Conservation (phyloP, 2,797 vertebrate genomes). For the Thunnus albacares region DNA sequence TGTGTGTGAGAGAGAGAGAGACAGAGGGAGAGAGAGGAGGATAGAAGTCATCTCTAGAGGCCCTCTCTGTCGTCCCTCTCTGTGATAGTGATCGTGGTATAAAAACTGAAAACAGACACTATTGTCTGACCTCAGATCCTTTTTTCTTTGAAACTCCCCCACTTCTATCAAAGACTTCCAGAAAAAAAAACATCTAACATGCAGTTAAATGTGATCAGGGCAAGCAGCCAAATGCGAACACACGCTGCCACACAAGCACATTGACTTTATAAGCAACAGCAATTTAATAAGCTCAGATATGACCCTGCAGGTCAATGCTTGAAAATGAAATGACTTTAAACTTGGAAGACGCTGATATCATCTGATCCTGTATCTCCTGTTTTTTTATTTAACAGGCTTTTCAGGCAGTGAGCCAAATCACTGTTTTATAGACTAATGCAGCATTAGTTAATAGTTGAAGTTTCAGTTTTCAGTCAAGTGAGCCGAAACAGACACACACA, state of each 20-base stretch:
- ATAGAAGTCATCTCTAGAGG: slow-evolving; percentile 42
- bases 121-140: slow-evolving; percentile 43
- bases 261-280: slow-evolving; percentile 2
- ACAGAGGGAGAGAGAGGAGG: not conserved
- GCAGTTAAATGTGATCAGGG: slow-evolving; percentile 41
- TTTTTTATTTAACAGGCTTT: slow-evolving; percentile 33
- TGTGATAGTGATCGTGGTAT: slow-evolving; percentile 42
- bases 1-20: not conserved
- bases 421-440: slow-evolving; percentile 42
- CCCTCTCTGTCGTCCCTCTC: slow-evolving; percentile 15
- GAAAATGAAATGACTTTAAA: slow-evolving; percentile 43
- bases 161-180: slow-evolving; percentile 41
- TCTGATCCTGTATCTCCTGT: slow-evolving; percentile 21
- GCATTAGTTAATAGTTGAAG: slow-evolving; percentile 35
- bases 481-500: slow-evolving; percentile 19
- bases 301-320: slow-evolving; percentile 40
- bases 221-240: slow-evolving; percentile 35
- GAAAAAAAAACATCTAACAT: slow-evolving; percentile 23
- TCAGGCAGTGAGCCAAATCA: slow-evolving; percentile 44
- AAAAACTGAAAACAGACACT: slow-evolving; percentile 40
- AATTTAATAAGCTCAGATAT: slow-evolving; percentile 43
- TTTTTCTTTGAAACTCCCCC: slow-evolving; percentile 35
- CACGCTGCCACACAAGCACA: slow-evolving; percentile 31
- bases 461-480: slow-evolving; percentile 33
- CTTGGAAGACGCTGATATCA: slow-evolving; percentile 24